Conservation (phyloP, 2,113 vertebrate genomes). For the Panurus biarmicus region DNA sequence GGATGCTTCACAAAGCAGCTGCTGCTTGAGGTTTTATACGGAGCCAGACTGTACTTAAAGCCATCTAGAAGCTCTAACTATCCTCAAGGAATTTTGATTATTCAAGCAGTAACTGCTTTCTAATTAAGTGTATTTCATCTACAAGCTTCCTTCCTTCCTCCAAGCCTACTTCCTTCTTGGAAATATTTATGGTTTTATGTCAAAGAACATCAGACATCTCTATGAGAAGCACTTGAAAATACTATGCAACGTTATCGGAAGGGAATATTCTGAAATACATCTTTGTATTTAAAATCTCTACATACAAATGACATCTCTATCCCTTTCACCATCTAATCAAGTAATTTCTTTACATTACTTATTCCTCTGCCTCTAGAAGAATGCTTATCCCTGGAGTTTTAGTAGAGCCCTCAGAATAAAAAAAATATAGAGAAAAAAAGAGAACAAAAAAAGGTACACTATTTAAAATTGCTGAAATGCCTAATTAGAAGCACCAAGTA, state of each 20-base stretch:
- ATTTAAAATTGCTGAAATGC: neutral
- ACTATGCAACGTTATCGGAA: neutral
- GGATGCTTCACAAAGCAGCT: neutral
- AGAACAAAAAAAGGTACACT: neutral
- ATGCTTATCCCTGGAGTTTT: neutral
- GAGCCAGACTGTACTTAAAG: neutral
- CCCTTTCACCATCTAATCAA: neutral
- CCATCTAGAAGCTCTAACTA: neutral
- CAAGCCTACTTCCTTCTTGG: neutral
- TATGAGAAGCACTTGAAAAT: neutral
- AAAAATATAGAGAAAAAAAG: neutral
- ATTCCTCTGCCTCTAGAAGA: neutral
- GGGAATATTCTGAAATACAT: neutral
- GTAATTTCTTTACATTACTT: neutral
- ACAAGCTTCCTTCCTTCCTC: neutral
- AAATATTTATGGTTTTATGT: neutral
- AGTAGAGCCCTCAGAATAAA: neutral
- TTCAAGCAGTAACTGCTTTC: neutral
- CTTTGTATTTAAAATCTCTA: neutral
- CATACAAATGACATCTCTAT: neutral
- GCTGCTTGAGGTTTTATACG: neutral
- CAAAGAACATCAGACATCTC: neutral
- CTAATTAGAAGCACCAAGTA: neutral
- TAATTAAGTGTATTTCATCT: neutral
- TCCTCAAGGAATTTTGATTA: neutral